Conservation (phyloP, 2,797 vertebrate species). For the Bucorvus abyssinicus region DNA sequence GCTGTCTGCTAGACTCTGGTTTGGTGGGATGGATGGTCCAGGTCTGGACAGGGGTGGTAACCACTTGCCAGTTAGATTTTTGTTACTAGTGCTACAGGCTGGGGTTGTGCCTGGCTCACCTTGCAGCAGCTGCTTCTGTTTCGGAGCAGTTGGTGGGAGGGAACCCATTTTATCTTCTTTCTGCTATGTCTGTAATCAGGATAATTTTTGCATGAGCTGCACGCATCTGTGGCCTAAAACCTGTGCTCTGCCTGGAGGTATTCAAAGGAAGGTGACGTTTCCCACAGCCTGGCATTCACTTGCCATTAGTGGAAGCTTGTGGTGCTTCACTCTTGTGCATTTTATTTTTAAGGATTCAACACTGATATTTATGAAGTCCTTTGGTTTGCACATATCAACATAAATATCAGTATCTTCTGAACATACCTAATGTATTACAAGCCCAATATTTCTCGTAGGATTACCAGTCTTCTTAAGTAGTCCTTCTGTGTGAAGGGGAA, state of each 20-base stretch:
- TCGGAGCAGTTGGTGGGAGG: not conserved
- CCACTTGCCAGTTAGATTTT: not conserved
- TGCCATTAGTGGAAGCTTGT: not conserved
- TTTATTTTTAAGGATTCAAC: not conserved
- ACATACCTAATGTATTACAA: not conserved
- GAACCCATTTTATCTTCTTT: not conserved
- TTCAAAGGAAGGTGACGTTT: accelerated
- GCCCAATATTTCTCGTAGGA: not conserved
- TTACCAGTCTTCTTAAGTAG: not conserved
- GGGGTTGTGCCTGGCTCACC: not conserved
- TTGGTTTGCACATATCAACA: not conserved
- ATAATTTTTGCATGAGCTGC: not conserved
- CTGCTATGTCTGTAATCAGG: not conserved
- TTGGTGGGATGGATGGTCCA: not conserved
- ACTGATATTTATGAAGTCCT: not conserved
- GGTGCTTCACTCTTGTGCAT: not conserved
- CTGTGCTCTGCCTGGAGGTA: not conserved
- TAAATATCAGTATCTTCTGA: not conserved
- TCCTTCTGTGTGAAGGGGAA: not conserved
- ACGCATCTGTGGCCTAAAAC: constrained; percentile 2
- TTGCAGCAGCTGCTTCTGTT: not conserved
- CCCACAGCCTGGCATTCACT: not conserved
- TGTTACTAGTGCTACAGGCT: accelerated
- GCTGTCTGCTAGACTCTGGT: not conserved
- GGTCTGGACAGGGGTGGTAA: not conserved